Evolutionary conservation across 2,113 vertebrate species (phyloP), one percentile per base, ranked within the genome.

Genomic region (Eidolon helvum): DNA sequence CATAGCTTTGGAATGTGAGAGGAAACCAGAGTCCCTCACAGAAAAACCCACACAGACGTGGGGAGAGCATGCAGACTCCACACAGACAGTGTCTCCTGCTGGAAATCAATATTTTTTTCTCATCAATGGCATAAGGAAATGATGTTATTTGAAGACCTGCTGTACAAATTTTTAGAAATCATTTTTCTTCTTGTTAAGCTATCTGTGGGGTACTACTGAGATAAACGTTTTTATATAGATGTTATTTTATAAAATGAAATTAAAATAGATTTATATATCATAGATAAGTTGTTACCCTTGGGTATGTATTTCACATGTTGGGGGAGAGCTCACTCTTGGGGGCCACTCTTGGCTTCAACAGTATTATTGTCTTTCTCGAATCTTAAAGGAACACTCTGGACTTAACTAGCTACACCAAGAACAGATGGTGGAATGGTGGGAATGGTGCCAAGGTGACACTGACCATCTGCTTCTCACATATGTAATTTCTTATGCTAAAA

Each of bases 341-440:
- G 69, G 38, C 94, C 69, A 12, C 35, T 96, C 43, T 97, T 87
- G 85, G 80, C 88, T 98, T 95, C 84, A 92, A 10, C 90, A 94
- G 10, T 94, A 74, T 94, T 0, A 0, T 90, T 96, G 90, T 40
- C 65, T 96, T 86, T 86, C 79, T 97, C 97, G 95, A 97, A 83
- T 98, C 97, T 97, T 97, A 96, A 98, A 97, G 97, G 97, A 98
- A 98, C 63, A 61, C 61, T 75, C 87, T 96, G 97, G 95, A 94
- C 97, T 97, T 97, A 80, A 97, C 95, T 88, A 83, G 92, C 92
- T 97, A 63, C 97, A 92, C 97, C 95, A 97, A 97, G 96, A 98
- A 66, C 97, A 98, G 97, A 97, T 98, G 97, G 97, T 96, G 88
- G 97, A 97, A 86, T 83, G 92, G 78, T 97, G 87, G 88, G 97